phyloP scores from a whole-genome alignment of 2,113 vertebrate genomes.

The Aspidoscelis tigris region DNA sequence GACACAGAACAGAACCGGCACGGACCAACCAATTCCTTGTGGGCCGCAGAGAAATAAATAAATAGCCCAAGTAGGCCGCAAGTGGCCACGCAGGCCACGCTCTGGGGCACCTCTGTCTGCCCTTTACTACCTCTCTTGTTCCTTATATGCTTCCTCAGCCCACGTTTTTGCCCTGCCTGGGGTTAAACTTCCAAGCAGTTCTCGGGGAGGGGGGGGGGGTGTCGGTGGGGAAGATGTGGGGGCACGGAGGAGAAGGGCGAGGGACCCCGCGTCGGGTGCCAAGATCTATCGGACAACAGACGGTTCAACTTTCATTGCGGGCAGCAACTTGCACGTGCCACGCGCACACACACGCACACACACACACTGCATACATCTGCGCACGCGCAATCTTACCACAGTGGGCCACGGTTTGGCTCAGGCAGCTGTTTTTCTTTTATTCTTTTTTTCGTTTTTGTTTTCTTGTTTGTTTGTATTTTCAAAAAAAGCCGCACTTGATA shows the following conservation, averaged over 20 bases:
- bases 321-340: neutral
- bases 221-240: neutral
- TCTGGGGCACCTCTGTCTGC: too few relatives aligned
- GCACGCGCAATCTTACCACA: conserved; percentile 16
- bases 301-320: neutral
- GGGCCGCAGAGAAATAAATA: too few relatives aligned
- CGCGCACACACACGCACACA: neutral
- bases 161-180: neutral
- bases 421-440: conserved; percentile 15
- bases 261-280: neutral
- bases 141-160: neutral
- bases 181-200: neutral
- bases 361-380: neutral
- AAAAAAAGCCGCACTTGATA: conserved; percentile 45
- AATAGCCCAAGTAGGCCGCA: too few relatives aligned
- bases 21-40: too few relatives aligned
- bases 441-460: too few relatives aligned
- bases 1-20: too few relatives aligned
- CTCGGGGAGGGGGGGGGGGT: neutral
- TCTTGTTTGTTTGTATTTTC: neutral
- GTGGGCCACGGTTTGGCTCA: neutral
- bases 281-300: neutral
- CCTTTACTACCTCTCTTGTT: neutral
- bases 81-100: too few relatives aligned
- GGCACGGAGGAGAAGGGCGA: too few relatives aligned